phyloP scores from a whole-genome alignment of 2,797 vertebrate species.

The Lindbergichthys nudifrons region DNA sequence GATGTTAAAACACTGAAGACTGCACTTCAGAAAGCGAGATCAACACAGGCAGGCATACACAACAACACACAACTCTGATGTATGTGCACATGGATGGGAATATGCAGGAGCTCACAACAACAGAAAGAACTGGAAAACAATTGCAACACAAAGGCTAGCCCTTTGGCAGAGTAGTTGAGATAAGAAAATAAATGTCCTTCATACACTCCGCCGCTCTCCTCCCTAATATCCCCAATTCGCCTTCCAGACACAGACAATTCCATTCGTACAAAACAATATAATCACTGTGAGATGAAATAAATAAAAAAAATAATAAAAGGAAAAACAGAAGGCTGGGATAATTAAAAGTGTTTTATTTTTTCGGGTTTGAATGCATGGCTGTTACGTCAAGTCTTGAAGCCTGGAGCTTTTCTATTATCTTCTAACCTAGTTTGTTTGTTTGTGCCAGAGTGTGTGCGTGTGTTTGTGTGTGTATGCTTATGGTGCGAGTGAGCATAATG shows the following conservation, averaged over 20 bases:
- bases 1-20: constrained; percentile 47
- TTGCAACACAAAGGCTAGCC: constrained; percentile 76
- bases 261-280: constrained; percentile 82
- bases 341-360: constrained; percentile 83
- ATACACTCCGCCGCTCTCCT: constrained; percentile 67
- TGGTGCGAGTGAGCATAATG: constrained; percentile 70
- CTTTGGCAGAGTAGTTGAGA: constrained; percentile 73
- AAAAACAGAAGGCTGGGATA: constrained; percentile 78
- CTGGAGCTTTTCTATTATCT: constrained; percentile 77
- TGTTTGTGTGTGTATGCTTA: constrained; percentile 42
- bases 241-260: constrained; percentile 79
- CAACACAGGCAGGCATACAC: constrained; percentile 33
- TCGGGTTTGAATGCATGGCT: constrained; percentile 65
- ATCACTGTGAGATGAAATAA: constrained; percentile 76
- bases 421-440: constrained; percentile 75
- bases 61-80: constrained; percentile 33
- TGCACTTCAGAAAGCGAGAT: constrained; percentile 31
- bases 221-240: constrained; percentile 72
- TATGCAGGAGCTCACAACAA: constrained; percentile 33
- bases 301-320: constrained; percentile 68
- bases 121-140: constrained; percentile 64
- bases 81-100: constrained; percentile 28
- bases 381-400: constrained; percentile 77
- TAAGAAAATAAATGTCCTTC: constrained; percentile 80
- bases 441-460: constrained; percentile 29